phyloP scores from a whole-genome alignment of 2,113 vertebrate genomes.

The Siphamia tubifer region DNA sequence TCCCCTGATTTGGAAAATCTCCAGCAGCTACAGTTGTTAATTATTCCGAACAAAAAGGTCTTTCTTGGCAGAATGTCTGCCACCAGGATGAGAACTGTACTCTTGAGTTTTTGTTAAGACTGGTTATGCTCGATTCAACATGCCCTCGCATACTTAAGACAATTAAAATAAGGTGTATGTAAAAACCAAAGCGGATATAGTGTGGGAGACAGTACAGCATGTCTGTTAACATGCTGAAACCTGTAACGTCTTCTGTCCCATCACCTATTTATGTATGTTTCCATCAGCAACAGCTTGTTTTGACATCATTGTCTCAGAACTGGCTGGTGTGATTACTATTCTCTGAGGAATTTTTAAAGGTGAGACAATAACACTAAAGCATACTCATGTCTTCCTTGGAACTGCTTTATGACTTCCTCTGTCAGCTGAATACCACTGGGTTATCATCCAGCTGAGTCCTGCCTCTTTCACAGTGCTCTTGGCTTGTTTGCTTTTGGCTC shows the following conservation, averaged over 20 bases:
- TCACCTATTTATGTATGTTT: not conserved
- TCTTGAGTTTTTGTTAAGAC: not conserved
- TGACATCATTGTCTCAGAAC: not conserved
- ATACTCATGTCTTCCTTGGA: not conserved
- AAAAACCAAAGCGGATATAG: constrained; percentile 8
- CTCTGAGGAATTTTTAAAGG: not conserved
- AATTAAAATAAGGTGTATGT: constrained; percentile 7
- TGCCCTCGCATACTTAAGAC: not conserved
- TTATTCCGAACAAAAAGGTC: constrained; percentile 3
- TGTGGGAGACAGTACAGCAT: not conserved
- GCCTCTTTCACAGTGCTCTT: not conserved
- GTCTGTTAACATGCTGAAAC: not conserved
- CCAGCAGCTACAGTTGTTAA: not conserved
- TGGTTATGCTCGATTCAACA: not conserved
- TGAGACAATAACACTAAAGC: not conserved
- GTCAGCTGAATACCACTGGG: not conserved
- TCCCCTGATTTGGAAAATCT: not conserved
- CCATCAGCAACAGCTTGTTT: not conserved
- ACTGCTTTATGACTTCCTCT: constrained; percentile 9
- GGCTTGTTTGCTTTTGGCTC: not conserved
- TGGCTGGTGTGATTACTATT: not conserved
- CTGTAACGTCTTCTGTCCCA: not conserved
- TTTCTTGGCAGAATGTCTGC: not conserved
- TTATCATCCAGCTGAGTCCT: constrained; percentile 10
- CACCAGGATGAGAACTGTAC: not conserved